A percentile compares a stretch with the other conserved stretches of the same genome.
These are phyloP conservation scores for Seira musarum DNA, from an alignment of 2,888 invertebrate genomes.

Conservation along the genomic window DNA sequence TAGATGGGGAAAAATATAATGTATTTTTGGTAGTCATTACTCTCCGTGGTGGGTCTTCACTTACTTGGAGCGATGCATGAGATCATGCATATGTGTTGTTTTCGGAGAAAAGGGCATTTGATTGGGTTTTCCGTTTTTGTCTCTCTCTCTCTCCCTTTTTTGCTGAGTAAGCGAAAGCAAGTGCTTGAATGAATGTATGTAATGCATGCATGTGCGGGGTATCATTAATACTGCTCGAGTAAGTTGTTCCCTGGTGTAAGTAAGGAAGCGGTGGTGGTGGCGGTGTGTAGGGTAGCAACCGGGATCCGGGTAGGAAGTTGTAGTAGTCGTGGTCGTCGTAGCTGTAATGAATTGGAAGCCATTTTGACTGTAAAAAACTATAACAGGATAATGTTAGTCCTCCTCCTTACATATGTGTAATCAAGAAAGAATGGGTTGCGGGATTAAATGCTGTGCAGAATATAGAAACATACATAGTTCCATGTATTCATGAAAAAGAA, in stretches of 20 bases:
- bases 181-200: neutral
- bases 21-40: neutral
- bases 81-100: neutral
- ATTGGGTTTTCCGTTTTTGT: neutral
- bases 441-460: no score
- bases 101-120: neutral
- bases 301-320: constrained; percentile 37
- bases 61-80: neutral
- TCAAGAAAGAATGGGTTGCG: constrained; percentile 22
- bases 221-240: neutral
- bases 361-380: constrained; percentile 63
- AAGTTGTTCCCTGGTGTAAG: neutral
- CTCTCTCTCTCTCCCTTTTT: no score
- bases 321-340: no score
- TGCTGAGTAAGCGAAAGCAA: neutral
- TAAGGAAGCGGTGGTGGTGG: neutral
- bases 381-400: constrained; percentile 7
- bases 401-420: constrained; percentile 19
- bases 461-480: no score
- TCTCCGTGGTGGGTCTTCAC: neutral
- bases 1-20: neutral
- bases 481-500: no score
- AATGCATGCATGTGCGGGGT: neutral
- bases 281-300: neutral
- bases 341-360: constrained; percentile 69